Evolutionary conservation across 2,797 vertebrate species (phyloP).

Genomic region (Pipistrellus nathusii): DNA sequence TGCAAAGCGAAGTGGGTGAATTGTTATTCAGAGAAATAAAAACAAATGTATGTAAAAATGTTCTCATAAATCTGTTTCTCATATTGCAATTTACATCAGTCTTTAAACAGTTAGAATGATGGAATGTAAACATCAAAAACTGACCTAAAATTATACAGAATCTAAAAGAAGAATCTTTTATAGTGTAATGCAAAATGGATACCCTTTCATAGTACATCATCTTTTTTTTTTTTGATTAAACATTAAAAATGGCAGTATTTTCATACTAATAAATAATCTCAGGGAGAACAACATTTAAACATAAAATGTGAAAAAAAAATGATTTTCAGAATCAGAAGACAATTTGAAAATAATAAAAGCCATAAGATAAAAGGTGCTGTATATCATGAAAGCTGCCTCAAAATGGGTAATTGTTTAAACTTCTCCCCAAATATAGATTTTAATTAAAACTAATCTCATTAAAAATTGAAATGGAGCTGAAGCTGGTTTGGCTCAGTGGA

Average conservation of each 20-base stretch:
- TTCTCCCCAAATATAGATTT: not conserved
- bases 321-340: not conserved
- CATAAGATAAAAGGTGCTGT: not conserved
- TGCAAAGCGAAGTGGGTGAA: slow-evolving; percentile 58
- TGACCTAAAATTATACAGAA: not conserved
- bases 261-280: not conserved
- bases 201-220: not conserved
- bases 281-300: not conserved
- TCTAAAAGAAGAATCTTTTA: not conserved
- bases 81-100: slow-evolving; percentile 40
- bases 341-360: not conserved
- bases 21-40: slow-evolving; percentile 62
- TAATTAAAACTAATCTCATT: not conserved
- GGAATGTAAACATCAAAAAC: slow-evolving; percentile 60
- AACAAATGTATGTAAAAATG: slow-evolving; percentile 37
- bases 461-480: not conserved
- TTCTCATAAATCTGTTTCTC: slow-evolving; percentile 42
- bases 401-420: not conserved
- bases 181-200: not conserved
- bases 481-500: no score
- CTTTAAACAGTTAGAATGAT: slow-evolving; percentile 60
- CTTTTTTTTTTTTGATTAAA: not conserved
- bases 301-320: not conserved
- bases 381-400: not conserved
- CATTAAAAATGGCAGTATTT: not conserved